Percentiles rank a stretch among this genome's conserved stretches.
Evolutionary conservation across 2,888 invertebrate species (phyloP).

Genomic region (Lithophane ornitopus): DNA sequence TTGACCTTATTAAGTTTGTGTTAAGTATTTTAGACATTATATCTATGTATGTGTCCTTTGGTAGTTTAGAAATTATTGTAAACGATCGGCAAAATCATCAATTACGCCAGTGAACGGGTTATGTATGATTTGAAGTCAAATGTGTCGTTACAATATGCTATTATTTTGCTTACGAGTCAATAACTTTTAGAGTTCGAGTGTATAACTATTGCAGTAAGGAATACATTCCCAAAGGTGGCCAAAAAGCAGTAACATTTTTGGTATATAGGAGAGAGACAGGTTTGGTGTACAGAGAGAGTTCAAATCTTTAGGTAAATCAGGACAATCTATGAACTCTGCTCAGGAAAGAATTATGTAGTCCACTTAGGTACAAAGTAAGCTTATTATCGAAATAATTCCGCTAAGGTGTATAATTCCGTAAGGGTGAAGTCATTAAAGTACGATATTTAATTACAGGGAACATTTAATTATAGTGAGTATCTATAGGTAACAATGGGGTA

Average conservation of each 20-base stretch:
- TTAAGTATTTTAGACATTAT: background rate
- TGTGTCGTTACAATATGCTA: background rate
- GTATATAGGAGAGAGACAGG: too few species aligned
- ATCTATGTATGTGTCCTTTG: background rate
- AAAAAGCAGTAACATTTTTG: too few species aligned
- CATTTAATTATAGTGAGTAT: background rate
- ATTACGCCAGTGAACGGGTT: background rate
- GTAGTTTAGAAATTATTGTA: background rate
- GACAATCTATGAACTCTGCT: background rate
- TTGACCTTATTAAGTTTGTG: constrained; percentile 6
- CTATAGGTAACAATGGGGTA: too few species aligned
- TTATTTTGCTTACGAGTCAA: too few species aligned
- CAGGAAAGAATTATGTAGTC: background rate
- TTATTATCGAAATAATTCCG: too few species aligned
- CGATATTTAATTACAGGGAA: background rate
- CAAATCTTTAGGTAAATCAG: background rate
- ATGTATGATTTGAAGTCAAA: background rate
- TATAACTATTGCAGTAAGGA: too few species aligned
- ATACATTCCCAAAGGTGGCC: too few species aligned
- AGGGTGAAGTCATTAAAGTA: background rate
- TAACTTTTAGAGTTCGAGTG: too few species aligned
- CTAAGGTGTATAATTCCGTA: too few species aligned
- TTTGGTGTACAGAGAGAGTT: background rate
- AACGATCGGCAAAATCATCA: background rate
- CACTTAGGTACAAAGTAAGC: too few species aligned